These are phyloP conservation scores for Scaptomyza tumidula DNA, from an alignment of 2,888 invertebrate genomes.

Conservation along the genomic window DNA sequence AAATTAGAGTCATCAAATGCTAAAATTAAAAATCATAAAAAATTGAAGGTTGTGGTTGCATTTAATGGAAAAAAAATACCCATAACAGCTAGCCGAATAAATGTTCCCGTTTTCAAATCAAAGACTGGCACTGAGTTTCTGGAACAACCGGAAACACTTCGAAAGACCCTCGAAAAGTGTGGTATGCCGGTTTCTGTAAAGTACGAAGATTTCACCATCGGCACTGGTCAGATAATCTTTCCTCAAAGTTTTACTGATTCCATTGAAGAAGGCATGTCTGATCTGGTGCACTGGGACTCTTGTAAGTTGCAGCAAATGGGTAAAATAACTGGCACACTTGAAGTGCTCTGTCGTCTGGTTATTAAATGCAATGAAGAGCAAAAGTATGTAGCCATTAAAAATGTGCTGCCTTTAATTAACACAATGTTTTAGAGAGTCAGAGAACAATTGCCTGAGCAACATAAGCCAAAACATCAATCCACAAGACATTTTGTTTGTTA, in stretches of 20 bases:
- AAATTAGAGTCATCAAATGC: constrained; percentile 47
- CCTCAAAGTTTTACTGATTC: constrained; percentile 57
- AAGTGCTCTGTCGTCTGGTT: constrained; percentile 62
- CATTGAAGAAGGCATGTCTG: constrained; percentile 50
- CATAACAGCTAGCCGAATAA: constrained; percentile 73
- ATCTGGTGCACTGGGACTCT: constrained; percentile 56
- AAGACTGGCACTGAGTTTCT: constrained; percentile 62
- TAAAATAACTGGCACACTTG: constrained; percentile 52
- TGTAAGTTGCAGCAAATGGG: constrained; percentile 42
- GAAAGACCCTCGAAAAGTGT: constrained; percentile 42
- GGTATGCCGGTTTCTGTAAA: constrained; percentile 67
- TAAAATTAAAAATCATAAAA: constrained; percentile 38
- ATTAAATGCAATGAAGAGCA: constrained; percentile 52
- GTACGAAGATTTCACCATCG: constrained; percentile 47
- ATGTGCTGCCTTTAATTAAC: neutral
- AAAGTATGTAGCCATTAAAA: constrained; percentile 22
- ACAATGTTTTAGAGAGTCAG: neutral
- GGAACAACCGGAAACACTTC: constrained; percentile 49
- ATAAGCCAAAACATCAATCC: constrained; percentile 65
- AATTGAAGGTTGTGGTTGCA: constrained; percentile 52
- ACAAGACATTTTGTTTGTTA: constrained; percentile 72
- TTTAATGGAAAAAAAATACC: constrained; percentile 59
- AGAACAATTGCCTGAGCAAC: constrained; percentile 17
- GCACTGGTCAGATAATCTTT: constrained; percentile 64
- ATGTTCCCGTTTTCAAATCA: constrained; percentile 71